A percentile compares a stretch with the other conserved stretches of the same genome.
phyloP scores from a whole-genome alignment of 2,113 vertebrate genomes.

The Bagarius yarrelli region DNA sequence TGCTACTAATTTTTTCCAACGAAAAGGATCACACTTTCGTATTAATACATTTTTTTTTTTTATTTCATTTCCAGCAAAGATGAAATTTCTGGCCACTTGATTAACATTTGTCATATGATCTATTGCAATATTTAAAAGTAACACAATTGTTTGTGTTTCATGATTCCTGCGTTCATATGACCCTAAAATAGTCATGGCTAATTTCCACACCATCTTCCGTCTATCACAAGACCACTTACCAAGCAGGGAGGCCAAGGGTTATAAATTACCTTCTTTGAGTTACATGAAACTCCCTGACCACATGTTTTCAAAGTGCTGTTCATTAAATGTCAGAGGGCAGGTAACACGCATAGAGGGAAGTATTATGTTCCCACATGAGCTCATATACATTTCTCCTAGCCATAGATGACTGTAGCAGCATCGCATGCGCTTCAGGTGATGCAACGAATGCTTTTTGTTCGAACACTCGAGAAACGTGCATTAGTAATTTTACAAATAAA shows the following conservation, averaged over 20 bases:
- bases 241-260: not conserved
- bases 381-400: not conserved
- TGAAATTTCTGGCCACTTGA: not conserved
- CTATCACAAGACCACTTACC: not conserved
- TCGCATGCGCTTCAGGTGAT: not conserved
- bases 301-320: not conserved
- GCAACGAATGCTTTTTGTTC: not conserved
- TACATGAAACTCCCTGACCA: not conserved
- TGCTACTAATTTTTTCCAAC: not conserved
- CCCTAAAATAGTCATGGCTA: not conserved
- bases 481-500: not conserved
- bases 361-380: not conserved
- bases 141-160: not conserved
- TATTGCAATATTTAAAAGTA: too few relatives aligned
- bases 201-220: not conserved
- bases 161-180: not conserved
- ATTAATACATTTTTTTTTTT: too few relatives aligned
- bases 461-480: not conserved
- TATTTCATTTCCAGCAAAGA: not conserved
- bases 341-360: not conserved
- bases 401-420: not conserved
- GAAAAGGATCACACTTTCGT: not conserved
- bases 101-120: not conserved
- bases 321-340: not conserved
- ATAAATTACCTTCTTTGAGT: not conserved